These are phyloP conservation scores for Nycticryphes semicollaris DNA, from an alignment of 2,113 vertebrate genomes.

Conservation along the genomic window DNA sequence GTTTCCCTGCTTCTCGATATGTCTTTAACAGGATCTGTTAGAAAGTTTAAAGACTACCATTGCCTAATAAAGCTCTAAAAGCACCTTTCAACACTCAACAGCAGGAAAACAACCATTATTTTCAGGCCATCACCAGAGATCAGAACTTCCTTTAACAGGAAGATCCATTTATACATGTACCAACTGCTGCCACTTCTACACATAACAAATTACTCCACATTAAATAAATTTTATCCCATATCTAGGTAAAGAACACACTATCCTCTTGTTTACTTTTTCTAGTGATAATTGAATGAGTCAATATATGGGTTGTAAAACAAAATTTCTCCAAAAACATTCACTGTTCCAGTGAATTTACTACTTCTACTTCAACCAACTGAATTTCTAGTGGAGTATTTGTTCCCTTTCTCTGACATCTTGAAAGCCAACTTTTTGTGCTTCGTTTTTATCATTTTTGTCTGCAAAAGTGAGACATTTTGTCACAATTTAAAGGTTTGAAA, in stretches of 20 bases:
- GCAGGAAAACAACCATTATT: background rate
- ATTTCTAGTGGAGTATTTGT: background rate
- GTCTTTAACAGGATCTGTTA: background rate
- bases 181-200: background rate
- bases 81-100: background rate
- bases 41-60: background rate
- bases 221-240: background rate
- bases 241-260: background rate
- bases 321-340: background rate
- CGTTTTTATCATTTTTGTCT: background rate
- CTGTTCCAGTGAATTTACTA: background rate
- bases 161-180: background rate
- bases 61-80: background rate
- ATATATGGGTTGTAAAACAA: background rate
- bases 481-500: background rate
- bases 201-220: background rate
- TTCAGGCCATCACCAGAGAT: background rate
- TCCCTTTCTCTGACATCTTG: background rate
- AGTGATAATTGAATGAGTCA: background rate
- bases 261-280: background rate
- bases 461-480: background rate
- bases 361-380: background rate
- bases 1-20: background rate
- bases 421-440: background rate
- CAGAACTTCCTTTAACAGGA: background rate